A percentile compares a stretch with the other conserved stretches of the same genome.
Evolutionary conservation across 2,113 vertebrate species (phyloP).

Genomic region (Bambusicola thoracicus): DNA sequence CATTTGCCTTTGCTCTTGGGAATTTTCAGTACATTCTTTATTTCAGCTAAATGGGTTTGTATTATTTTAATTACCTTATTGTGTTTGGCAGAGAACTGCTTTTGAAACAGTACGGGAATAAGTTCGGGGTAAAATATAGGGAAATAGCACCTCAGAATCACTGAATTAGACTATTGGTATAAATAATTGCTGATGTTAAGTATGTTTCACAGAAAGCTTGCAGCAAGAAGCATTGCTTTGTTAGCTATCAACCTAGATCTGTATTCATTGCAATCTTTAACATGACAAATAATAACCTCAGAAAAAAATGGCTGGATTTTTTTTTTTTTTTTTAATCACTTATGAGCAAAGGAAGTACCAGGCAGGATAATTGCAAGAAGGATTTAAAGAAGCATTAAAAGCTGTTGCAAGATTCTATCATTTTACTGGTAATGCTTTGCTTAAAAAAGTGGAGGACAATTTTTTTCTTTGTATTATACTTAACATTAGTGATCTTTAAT

Average conservation of each 20-base stretch:
- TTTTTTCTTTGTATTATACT: neutral
- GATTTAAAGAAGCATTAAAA: constrained; percentile 29
- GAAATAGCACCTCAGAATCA: neutral
- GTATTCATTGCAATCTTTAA: neutral
- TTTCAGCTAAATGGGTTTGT: constrained; percentile 43
- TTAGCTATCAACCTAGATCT: constrained; percentile 24
- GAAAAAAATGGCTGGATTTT: neutral
- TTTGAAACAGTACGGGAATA: constrained; percentile 32
- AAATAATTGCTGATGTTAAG: constrained; percentile 42
- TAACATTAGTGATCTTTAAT: neutral
- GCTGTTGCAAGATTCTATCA: neutral
- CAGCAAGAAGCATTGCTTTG: neutral
- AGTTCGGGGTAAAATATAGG: neutral
- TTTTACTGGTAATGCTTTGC: constrained; percentile 26
- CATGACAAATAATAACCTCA: constrained; percentile 36
- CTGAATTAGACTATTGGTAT: neutral
- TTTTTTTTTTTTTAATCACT: neutral
- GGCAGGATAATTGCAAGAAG: constrained; percentile 25
- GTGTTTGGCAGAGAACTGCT: constrained; percentile 16
- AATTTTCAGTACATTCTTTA: constrained; percentile 28
- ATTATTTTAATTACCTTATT: constrained; percentile 64
- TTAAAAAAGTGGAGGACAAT: neutral
- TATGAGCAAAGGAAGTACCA: neutral
- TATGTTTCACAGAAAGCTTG: constrained; percentile 13
- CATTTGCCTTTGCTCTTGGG: constrained; percentile 18